A percentile compares a stretch with the other conserved stretches of the same genome.
Evolutionary conservation across 2,888 invertebrate genomes (phyloP).

Genomic region (Orchestes rusci): DNA sequence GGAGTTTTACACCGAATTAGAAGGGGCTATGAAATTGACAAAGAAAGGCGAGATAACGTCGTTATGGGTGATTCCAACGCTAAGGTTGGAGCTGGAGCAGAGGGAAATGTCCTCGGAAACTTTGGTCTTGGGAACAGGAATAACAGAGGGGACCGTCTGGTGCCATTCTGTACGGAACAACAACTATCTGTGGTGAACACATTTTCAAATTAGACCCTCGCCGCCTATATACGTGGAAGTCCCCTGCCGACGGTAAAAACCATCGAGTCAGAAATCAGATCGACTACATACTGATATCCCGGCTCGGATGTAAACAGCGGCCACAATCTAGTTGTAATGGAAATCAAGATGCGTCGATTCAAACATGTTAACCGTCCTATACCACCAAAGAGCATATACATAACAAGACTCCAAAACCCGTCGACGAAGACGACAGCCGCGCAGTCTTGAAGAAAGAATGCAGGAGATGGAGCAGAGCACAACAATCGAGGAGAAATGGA

Average conservation of each 20-base stretch:
- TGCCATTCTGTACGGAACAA: slow-evolving; percentile 26
- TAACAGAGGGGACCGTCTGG: slow-evolving; percentile 24
- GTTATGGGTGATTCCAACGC: slow-evolving; percentile 26
- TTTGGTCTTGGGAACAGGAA: slow-evolving; percentile 26
- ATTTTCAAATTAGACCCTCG: slow-evolving; percentile 26
- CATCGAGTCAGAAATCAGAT: slow-evolving; percentile 26
- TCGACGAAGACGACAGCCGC: slow-evolving; percentile 2
- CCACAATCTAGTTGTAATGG: slow-evolving; percentile 8
- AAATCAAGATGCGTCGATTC: background rate
- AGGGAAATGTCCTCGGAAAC: slow-evolving; percentile 15
- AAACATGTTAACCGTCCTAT: slow-evolving; percentile 6
- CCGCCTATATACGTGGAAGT: slow-evolving; percentile 29
- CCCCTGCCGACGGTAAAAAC: slow-evolving; percentile 19
- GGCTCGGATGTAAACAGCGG: slow-evolving; percentile 2
- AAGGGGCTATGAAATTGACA: slow-evolving; percentile 2
- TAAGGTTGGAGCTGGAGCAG: too few species aligned
- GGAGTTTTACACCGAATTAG: background rate
- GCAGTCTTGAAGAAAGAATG: slow-evolving; percentile 1
- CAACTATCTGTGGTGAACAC: slow-evolving; percentile 28
- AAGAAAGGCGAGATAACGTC: slow-evolving; percentile 1
- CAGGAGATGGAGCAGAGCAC: slow-evolving; percentile 1
- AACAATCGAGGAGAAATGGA: slow-evolving; percentile 1
- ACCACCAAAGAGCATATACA: slow-evolving; percentile 1
- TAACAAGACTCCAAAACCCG: slow-evolving; percentile 1
- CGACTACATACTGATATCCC: slow-evolving; percentile 22